These are phyloP conservation scores for Amphipyra tragopoginis DNA, from an alignment of 2,888 invertebrate genomes.

Conservation along the genomic window DNA sequence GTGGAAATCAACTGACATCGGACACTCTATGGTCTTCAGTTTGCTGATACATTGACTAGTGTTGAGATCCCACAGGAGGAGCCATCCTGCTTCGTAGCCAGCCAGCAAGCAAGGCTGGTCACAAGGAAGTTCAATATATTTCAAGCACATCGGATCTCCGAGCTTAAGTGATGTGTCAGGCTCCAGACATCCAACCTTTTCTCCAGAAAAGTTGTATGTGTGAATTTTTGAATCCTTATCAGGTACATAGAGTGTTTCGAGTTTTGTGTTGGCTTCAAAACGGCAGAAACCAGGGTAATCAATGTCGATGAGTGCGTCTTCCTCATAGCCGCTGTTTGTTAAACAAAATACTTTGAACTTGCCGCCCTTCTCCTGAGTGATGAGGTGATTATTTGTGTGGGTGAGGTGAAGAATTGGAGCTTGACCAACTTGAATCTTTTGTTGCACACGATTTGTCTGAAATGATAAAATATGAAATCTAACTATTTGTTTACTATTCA, in stretches of 20 bases:
- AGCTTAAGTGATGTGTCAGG: slow-evolving; percentile 82
- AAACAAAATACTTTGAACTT: slow-evolving; percentile 92
- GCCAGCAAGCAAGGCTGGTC: slow-evolving; percentile 90
- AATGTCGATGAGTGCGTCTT: slow-evolving; percentile 89
- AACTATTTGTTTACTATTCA: too few species aligned
- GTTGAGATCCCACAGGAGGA: slow-evolving; percentile 93
- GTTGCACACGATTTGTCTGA: slow-evolving; percentile 92
- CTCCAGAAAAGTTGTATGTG: slow-evolving; percentile 86
- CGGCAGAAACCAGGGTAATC: slow-evolving; percentile 93
- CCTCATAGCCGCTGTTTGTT: slow-evolving; percentile 90
- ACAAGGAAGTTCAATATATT: slow-evolving; percentile 84
- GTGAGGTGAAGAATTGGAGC: slow-evolving; percentile 91
- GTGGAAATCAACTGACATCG: slow-evolving; percentile 93
- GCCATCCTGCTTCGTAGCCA: slow-evolving; percentile 93
- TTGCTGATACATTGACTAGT: slow-evolving; percentile 89
- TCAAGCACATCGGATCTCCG: slow-evolving; percentile 92
- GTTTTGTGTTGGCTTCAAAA: slow-evolving; percentile 90
- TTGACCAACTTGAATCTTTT: slow-evolving; percentile 91
- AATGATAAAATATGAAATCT: slow-evolving; percentile 63
- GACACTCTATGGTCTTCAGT: slow-evolving; percentile 91
- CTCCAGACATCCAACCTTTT: slow-evolving; percentile 78
- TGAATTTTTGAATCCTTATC: slow-evolving; percentile 89
- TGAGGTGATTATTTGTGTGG: slow-evolving; percentile 90
- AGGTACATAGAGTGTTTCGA: slow-evolving; percentile 92
- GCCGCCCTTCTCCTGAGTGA: slow-evolving; percentile 94